Base-by-base conservation (phyloP, 2,888 invertebrate species). In the Steromphala cineraria region DNA sequence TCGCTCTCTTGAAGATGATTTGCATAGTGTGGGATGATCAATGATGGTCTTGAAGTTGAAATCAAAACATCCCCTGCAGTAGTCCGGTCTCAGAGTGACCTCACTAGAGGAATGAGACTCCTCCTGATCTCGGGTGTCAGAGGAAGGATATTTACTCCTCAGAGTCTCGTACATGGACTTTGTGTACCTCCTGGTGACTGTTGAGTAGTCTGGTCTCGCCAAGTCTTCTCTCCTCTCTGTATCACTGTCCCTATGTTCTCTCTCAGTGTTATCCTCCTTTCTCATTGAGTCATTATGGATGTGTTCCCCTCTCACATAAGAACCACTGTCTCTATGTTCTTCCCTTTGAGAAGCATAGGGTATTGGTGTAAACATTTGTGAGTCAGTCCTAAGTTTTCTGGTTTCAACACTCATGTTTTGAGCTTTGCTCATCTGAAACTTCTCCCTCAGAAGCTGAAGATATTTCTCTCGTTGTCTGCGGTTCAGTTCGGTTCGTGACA, bases 21-120 rank as follows among this genome's bases (percentile, higher is more conserved):
- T 55, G 76, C 89, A 89, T 17, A 85, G 21, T 4, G 67, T 31
- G 28, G 81, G 80, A 53, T 76, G 83, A 36, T 87, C 83, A 1
- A 88, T 78, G 0, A 86, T 75, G 8, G 75, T 53, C 28, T 75
- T 80, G 76, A 88, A 88, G 71, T 86, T 77, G n/a, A 80, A 80
- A 24, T 81, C 82, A 62, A 89, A 88, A 79, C 89, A 89, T 0
- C 71, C 74, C 0, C 46, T 21, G 80, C 89, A 89, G 3, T 21
- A 62, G 46, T 87, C 85, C 0, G 83, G 86, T 78, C 85, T 17
- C 31, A 74, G 53, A 15, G 76, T 77, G 28, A 21, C 67, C 75
- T 13, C 21, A n/a, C 0, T 0, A 7, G 17, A 21, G n/a, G 17
- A 4, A 55, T 36, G 36, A 36, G 36, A 36, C 7, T 77, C 53